phyloP scores from a whole-genome alignment of 1,140 invertebrate species.

The Helicoverpa armigera region DNA sequence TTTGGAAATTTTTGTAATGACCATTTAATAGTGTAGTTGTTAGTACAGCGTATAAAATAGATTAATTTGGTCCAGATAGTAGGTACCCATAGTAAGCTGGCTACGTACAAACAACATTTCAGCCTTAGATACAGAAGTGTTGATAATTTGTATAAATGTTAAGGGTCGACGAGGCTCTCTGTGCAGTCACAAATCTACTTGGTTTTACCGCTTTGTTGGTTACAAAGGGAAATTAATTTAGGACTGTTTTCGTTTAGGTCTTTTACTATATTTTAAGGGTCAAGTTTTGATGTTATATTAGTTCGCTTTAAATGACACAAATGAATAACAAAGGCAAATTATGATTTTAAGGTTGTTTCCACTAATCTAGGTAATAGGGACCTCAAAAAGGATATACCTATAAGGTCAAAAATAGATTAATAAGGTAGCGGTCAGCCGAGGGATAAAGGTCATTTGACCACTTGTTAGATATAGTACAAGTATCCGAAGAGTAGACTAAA shows the following conservation, averaged over 20 bases:
- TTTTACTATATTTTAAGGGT: not conserved
- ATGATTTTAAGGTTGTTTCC: not conserved
- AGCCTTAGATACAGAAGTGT: too few relatives aligned
- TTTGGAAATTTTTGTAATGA: too few relatives aligned
- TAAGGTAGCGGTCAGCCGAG: not conserved
- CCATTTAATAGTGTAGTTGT: too few relatives aligned
- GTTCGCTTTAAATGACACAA: not conserved
- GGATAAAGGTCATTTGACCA: not conserved
- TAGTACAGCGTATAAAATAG: too few relatives aligned
- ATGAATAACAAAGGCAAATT: too few relatives aligned
- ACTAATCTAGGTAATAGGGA: not conserved
- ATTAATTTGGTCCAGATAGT: too few relatives aligned
- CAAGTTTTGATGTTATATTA: too few relatives aligned
- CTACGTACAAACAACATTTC: too few relatives aligned
- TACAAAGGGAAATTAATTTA: slow-evolving; percentile 30
- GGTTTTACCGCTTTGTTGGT: slow-evolving; percentile 11
- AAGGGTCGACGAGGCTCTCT: not conserved
- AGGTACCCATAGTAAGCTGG: too few relatives aligned
- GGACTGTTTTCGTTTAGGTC: slow-evolving; percentile 21
- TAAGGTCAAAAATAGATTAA: slow-evolving; percentile 9
- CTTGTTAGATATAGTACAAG: not conserved
- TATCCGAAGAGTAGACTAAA: not conserved
- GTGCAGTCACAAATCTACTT: slow-evolving; percentile 26
- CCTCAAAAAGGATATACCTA: not conserved
- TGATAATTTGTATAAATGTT: too few relatives aligned